These are phyloP conservation scores for Aplochiton taeniatus DNA, from an alignment of 2,797 vertebrate species.

Conservation along the genomic window DNA sequence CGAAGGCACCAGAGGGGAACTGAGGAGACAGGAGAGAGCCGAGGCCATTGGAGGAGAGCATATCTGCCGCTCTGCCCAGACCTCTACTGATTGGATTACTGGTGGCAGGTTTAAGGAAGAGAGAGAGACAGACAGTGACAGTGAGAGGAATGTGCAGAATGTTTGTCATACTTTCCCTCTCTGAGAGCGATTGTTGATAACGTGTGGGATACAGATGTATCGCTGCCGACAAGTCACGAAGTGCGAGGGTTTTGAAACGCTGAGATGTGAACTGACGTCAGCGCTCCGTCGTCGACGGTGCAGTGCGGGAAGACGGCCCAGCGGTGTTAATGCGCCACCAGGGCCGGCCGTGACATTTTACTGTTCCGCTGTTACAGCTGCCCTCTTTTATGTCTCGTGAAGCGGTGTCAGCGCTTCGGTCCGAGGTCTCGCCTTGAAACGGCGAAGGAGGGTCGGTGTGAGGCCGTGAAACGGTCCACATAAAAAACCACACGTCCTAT, in stretches of 20 bases:
- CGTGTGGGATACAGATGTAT: slow-evolving; percentile 33
- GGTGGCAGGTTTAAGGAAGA: not conserved
- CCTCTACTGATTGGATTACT: slow-evolving; percentile 27
- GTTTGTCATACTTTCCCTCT: slow-evolving; percentile 43
- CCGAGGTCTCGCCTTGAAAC: slow-evolving; percentile 43
- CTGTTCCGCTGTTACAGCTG: slow-evolving; percentile 53
- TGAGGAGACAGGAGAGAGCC: slow-evolving; percentile 5
- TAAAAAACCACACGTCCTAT: slow-evolving; percentile 55
- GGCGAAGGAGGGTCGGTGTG: slow-evolving; percentile 24
- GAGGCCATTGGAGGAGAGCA: not conserved
- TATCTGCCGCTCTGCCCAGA: not conserved
- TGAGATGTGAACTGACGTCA: not conserved
- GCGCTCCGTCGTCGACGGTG: too few species aligned
- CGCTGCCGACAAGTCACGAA: slow-evolving; percentile 19
- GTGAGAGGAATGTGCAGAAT: slow-evolving; percentile 17
- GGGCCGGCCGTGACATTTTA: slow-evolving; percentile 22
- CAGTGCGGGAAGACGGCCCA: not conserved
- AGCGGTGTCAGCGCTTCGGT: slow-evolving; percentile 44
- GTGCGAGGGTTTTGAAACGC: slow-evolving; percentile 36
- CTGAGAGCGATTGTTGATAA: slow-evolving; percentile 50
- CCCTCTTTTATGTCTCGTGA: slow-evolving; percentile 47
- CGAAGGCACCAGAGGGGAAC: too few species aligned
- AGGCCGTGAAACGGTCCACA: slow-evolving; percentile 50
- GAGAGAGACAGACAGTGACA: slow-evolving; percentile 20
- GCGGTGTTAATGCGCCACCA: slow-evolving; percentile 37